A percentile compares a stretch with the other conserved stretches of the same genome.
Evolutionary conservation across 2,797 vertebrate genomes (phyloP).

Genomic region (Tadarida brasiliensis): DNA sequence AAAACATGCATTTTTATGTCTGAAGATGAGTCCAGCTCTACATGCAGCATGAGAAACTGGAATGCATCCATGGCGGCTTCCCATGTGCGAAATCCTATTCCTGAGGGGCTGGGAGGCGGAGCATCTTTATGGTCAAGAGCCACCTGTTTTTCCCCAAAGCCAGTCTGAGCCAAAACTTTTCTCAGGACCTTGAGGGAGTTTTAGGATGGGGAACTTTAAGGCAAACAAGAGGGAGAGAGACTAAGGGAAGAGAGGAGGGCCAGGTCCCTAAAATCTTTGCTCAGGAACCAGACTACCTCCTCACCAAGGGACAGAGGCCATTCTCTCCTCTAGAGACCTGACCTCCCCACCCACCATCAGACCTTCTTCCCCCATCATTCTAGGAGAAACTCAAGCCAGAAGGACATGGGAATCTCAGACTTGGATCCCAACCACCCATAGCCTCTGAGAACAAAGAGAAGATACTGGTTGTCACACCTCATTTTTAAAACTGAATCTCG

Average conservation of each 20-base stretch:
- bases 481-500: background rate
- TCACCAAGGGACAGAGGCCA: background rate
- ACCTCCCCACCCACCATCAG: background rate
- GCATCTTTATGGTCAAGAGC: background rate
- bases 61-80: background rate
- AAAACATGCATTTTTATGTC: background rate
- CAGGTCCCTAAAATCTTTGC: background rate
- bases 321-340: background rate
- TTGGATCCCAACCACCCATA: background rate
- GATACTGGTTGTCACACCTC: background rate
- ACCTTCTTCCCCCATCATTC: background rate
- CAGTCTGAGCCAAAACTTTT: background rate
- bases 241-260: background rate
- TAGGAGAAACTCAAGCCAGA: background rate
- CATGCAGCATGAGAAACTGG: background rate
- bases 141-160: background rate
- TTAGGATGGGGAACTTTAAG: background rate
- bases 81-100: background rate
- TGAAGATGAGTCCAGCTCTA: background rate
- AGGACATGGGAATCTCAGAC: background rate
- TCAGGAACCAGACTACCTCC: background rate
- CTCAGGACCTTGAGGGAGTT: background rate
- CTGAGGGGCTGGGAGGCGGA: background rate
- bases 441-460: constrained; percentile 28
- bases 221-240: background rate